phyloP scores from a whole-genome alignment of 2,888 invertebrate genomes.

The Scelioninae gen. 2 region DNA sequence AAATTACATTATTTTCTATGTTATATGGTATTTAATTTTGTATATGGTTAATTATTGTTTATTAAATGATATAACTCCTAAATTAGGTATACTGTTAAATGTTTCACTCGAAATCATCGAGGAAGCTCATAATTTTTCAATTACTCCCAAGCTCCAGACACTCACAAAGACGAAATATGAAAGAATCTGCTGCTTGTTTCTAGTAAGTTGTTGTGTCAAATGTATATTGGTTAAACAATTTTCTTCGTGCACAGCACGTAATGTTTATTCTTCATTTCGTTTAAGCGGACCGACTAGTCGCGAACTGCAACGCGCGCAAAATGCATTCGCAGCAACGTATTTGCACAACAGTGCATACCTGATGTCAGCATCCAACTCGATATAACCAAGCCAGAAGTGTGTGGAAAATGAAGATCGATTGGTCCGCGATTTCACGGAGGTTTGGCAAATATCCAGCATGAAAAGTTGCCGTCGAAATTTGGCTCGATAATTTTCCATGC shows the following conservation, averaged over 20 bases:
- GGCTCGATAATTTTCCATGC: constrained; percentile 43
- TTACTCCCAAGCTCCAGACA: neutral
- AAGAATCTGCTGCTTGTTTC: constrained; percentile 25
- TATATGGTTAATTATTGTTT: too few relatives aligned
- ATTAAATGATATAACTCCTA: too few relatives aligned
- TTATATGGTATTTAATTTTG: too few relatives aligned
- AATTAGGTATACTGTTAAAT: too few relatives aligned
- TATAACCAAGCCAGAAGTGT: constrained; percentile 13
- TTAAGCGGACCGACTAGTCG: constrained; percentile 26
- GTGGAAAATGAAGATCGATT: constrained; percentile 55
- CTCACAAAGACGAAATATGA: constrained; percentile 6
- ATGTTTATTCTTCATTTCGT: constrained; percentile 45
- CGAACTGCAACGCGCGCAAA: constrained; percentile 32
- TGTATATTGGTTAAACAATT: constrained; percentile 37
- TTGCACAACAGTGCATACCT: constrained; percentile 43
- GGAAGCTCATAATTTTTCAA: constrained; percentile 20
- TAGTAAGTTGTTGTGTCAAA: constrained; percentile 1
- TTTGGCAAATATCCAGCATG: constrained; percentile 63
- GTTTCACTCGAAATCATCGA: too few relatives aligned
- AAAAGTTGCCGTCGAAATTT: constrained; percentile 62
- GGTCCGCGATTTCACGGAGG: constrained; percentile 59
- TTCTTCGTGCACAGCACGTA: constrained; percentile 27
- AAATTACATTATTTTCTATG: too few relatives aligned
- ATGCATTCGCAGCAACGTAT: constrained; percentile 43
- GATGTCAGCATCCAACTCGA: constrained; percentile 33